Evolutionary conservation across 2,797 vertebrate genomes (phyloP), one percentile per base, ranked within the genome.

Genomic region (Chrysocyon brachyurus): DNA sequence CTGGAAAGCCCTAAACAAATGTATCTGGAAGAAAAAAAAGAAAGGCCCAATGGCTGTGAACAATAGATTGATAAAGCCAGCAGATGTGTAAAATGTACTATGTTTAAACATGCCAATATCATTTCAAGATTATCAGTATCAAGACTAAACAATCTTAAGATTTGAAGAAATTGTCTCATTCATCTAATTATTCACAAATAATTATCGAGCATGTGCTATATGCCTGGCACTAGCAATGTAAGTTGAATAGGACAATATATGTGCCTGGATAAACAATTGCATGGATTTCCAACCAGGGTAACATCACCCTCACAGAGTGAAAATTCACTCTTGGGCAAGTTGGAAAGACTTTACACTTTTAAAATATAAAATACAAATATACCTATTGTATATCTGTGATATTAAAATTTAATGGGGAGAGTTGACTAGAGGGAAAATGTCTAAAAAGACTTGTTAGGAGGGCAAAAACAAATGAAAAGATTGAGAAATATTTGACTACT

Each of bases 91-190:
- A 86, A 83, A 81, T 40, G 24, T 7, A 68, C 31, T 92, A 17
- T 92, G 70, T 96, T 91, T 64, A 90, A 95, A 70, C 26, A 77
- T 3, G 22, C 19, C 72, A 46, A 2, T 87, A 72, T 36, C 64
- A 26, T 87, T 88, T 77, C 83, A 85, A 90, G 75, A 87, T 64
- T 7, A 63, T 75, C 57, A 49, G 5, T 66, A 90, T 73, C 33
- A 90, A 93, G 84, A 9, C 0, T 92, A 57, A 83, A 28, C 17
- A 84, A 17, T 36, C 33, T 84, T 77, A 91, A 85, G 49, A 5
- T 59, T 16, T n/a, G 24, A 63, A 91, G 78, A 93, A 95, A 63
- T 91, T 33, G 52, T 63, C 46, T 86, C 3, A 63, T 28, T 56
- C 61, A 40, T 61, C 19, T 73, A 12, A 15, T 90, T n/a, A 72